phyloP scores from a whole-genome alignment of 1,140 invertebrate genomes.

The Nautilus pompilius region DNA sequence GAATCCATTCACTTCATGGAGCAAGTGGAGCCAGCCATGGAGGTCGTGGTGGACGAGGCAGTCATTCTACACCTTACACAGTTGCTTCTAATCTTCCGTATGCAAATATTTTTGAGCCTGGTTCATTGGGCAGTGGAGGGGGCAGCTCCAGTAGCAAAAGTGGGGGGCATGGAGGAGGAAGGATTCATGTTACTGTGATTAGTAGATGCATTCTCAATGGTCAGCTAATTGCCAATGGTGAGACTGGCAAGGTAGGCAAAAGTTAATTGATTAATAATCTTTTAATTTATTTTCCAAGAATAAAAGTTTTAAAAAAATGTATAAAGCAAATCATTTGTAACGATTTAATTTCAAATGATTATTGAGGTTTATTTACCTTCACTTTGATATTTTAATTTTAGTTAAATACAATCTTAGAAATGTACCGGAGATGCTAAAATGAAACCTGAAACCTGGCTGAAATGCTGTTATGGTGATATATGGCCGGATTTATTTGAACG shows the following conservation, averaged over 20 bases:
- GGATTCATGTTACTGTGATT: slow-evolving; percentile 15
- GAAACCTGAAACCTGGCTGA: too few species aligned
- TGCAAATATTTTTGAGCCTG: slow-evolving; percentile 27
- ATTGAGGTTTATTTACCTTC: too few species aligned
- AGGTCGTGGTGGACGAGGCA: slow-evolving; percentile 25
- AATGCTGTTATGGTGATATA: too few species aligned
- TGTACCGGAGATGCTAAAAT: too few species aligned
- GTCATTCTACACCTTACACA: background rate
- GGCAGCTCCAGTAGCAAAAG: slow-evolving; percentile 18
- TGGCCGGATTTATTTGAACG: too few species aligned
- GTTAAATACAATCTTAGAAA: too few species aligned
- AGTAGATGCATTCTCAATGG: slow-evolving; percentile 19
- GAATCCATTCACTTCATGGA: slow-evolving; percentile 11
- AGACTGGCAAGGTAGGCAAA: slow-evolving; percentile 20
- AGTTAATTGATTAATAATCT: too few species aligned
- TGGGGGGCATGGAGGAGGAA: slow-evolving; percentile 36
- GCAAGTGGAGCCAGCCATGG: slow-evolving; percentile 35
- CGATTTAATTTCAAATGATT: too few species aligned
- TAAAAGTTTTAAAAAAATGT: background rate
- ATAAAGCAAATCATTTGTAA: background rate
- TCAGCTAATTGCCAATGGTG: slow-evolving; percentile 19
- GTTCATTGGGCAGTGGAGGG: slow-evolving; percentile 39
- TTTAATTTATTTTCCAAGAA: background rate
- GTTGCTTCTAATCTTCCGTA: slow-evolving; percentile 20
- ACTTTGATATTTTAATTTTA: too few species aligned